Percentiles rank a stretch among this genome's conserved stretches.
phyloP scores from a whole-genome alignment of 2,888 invertebrate genomes.

The Flabesymbios commensalis region DNA sequence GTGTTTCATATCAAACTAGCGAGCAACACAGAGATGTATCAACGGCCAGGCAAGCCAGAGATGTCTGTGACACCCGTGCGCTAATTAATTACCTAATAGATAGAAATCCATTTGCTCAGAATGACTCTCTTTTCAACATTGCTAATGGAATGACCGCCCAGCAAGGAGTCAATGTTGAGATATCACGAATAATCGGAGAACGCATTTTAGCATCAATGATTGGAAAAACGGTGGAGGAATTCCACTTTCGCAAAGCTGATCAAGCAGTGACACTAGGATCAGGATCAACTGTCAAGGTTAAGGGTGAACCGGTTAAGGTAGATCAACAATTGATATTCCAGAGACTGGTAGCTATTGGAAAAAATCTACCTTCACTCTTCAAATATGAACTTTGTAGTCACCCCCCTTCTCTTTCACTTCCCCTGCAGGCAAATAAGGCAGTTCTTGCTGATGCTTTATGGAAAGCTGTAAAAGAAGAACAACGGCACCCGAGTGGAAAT shows the following conservation, averaged over 20 bases:
- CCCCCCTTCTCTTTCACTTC: no score
- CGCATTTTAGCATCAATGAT: conserved; percentile 29
- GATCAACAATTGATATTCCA: conserved; percentile 39
- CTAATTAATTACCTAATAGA: conserved; percentile 24
- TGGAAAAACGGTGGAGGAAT: conserved; percentile 17
- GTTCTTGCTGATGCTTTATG: no score
- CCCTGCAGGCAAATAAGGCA: no score
- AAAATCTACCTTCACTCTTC: no score
- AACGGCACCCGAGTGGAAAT: no score
- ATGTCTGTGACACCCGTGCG: conserved; percentile 23
- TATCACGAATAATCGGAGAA: conserved; percentile 27
- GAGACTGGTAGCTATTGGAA: conserved; percentile 26
- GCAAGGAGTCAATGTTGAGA: conserved; percentile 32
- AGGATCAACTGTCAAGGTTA: conserved; percentile 14
- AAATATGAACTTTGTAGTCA: no score
- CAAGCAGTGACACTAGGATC: conserved; percentile 24
- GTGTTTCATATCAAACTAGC: conserved; percentile 5
- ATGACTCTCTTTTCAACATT: conserved; percentile 31
- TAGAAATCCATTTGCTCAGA: conserved; percentile 30
- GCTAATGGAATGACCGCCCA: conserved; percentile 34
- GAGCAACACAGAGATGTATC: conserved; percentile 24
- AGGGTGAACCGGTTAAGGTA: conserved; percentile 24
- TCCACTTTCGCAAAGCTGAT: conserved; percentile 25
- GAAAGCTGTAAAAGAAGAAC: no score
- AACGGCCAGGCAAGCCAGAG: conserved; percentile 18